Base-by-base conservation (phyloP, 2,888 invertebrate species). In the Meta bourneti region DNA sequence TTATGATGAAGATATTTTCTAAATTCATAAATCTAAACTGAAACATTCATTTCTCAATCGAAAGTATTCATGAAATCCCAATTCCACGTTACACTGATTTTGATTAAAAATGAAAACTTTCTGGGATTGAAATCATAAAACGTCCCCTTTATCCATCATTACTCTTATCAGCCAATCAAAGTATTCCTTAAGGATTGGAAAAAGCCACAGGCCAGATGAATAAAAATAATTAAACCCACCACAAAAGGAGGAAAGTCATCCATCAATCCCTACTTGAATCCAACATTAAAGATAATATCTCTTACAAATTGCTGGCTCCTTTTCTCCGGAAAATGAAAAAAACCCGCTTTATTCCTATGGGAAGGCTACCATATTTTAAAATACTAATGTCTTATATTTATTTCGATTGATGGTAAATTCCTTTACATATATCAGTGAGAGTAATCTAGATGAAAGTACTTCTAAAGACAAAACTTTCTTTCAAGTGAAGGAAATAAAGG, bases 221-320 rank as follows among this genome's bases (percentile, higher is more conserved):
- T 61, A 61, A 16, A 61, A 61, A 61, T 61, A 61, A 61, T 61
- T 61, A 61, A 16, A 61, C 9, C 34, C 34, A 34, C 70, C 82
- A 82, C 49, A 82, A 71, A 82, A 52, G 51, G n/a, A 52, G 11
- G 19, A 78, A 78, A 52, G 4, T 51, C 54, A 8, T 52, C 78
- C 19, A 78, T 78, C 52, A 78, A 78, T 78, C 78, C 78, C 20
- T n/a, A 52, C 9, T 19, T 52, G 51, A 19, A 78, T 78, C 52
- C 19, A 6, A 52, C 48, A 78, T 52, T 8, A 19, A n/a, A 11
- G 52, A 78, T 52, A 52, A 78, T 78, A 78, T 75, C 61, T 11
- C 61, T 61, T 61, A 16, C 61, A 61, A 61, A 61, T 61, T 61
- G 61, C 61, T 11, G 61, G 61, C 11, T 61, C 16, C 61, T 61